Conservation (phyloP, 2,888 invertebrate species). For the Fragum sueziense region DNA sequence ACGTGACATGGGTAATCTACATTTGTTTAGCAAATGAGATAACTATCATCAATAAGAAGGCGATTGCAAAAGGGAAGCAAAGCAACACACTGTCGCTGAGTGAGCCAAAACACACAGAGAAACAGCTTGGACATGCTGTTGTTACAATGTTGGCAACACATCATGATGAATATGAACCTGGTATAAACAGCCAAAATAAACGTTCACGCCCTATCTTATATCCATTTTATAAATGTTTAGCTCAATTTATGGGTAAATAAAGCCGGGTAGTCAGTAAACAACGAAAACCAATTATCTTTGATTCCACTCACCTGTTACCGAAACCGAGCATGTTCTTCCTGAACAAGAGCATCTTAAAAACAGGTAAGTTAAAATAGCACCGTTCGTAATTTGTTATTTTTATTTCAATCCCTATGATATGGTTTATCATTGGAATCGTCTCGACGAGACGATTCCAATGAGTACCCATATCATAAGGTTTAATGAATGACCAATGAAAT, state of each 20-base stretch:
- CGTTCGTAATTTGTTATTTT: neutral
- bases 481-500: too few species aligned
- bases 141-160: too few species aligned
- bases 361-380: neutral
- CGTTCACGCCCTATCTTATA: neutral
- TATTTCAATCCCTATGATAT: too few species aligned
- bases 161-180: neutral
- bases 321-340: neutral
- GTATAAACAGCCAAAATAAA: neutral
- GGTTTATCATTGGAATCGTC: too few species aligned
- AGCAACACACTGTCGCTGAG: too few species aligned
- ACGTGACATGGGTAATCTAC: too few species aligned
- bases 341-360: slow-evolving; percentile 10
- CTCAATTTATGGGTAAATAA: slow-evolving; percentile 19
- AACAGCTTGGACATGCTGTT: too few species aligned
- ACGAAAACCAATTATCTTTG: slow-evolving; percentile 20
- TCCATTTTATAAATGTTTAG: slow-evolving; percentile 15
- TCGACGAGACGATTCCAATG: too few species aligned
- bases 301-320: slow-evolving; percentile 9
- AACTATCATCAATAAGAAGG: too few species aligned
- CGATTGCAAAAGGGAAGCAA: too few species aligned
- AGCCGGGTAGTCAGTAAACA: slow-evolving; percentile 5
- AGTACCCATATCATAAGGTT: neutral
- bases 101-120: too few species aligned
- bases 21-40: too few species aligned